A percentile compares a stretch with the other conserved stretches of the same genome.
These are phyloP conservation scores for Eupsittula cactorum DNA, from an alignment of 2,113 vertebrate genomes.

Conservation along the genomic window DNA sequence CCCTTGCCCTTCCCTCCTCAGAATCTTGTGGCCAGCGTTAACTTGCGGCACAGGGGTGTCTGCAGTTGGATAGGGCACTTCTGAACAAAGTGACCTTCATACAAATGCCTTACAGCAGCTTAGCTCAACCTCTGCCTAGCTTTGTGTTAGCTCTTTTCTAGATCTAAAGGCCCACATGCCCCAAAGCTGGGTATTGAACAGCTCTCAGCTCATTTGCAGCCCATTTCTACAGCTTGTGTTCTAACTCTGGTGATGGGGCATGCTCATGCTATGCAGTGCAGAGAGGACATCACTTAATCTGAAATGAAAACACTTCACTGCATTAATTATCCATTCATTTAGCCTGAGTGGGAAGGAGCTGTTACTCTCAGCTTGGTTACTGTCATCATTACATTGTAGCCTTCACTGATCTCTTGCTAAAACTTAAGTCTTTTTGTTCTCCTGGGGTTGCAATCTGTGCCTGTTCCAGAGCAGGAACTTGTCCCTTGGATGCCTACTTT, in stretches of 20 bases:
- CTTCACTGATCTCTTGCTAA: not conserved
- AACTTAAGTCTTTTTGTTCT: not conserved
- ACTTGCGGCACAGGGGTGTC: not conserved
- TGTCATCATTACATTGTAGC: not conserved
- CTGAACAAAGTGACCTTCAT: not conserved
- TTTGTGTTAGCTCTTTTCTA: not conserved
- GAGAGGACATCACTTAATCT: not conserved
- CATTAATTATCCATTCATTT: constrained; percentile 9
- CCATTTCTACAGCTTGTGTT: not conserved
- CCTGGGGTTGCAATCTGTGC: not conserved
- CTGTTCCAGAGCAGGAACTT: not conserved
- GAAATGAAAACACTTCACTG: not conserved
- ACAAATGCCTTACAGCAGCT: not conserved
- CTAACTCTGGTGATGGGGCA: not conserved
- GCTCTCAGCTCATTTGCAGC: not conserved
- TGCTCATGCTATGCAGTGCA: not conserved
- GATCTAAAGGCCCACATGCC: not conserved
- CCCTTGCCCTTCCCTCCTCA: not conserved
- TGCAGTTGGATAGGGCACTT: not conserved
- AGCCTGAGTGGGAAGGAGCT: not conserved
- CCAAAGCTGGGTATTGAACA: not conserved
- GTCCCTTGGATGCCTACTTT: not conserved
- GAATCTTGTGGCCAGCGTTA: not conserved
- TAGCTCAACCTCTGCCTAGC: not conserved
- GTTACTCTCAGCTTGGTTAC: not conserved